Evolutionary conservation across 2,797 vertebrate genomes (phyloP).

Genomic region (Myotis myotis): DNA sequence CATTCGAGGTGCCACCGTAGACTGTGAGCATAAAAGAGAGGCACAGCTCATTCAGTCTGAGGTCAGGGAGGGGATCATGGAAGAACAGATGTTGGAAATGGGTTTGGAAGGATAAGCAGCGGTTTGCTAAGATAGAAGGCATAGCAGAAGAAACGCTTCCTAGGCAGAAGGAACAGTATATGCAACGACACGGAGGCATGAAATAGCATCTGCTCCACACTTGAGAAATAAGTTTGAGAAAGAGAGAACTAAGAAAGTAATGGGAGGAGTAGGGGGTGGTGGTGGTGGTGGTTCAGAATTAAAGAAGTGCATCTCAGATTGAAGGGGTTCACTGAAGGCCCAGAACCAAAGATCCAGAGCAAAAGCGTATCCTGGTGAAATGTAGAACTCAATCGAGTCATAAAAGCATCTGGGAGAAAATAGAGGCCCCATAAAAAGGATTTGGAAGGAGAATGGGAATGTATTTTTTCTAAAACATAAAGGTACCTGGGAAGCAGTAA

Average conservation of each 20-base stretch:
- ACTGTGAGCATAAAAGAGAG: not conserved
- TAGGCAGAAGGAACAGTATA: not conserved
- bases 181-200: not conserved
- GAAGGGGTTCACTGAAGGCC: not conserved
- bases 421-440: not conserved
- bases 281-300: not conserved
- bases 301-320: not conserved
- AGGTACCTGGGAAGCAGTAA: not conserved
- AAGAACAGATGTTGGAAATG: not conserved
- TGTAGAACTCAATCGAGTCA: not conserved
- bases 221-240: constrained; percentile 11
- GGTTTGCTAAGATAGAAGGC: not conserved
- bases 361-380: not conserved
- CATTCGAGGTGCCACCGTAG: not conserved
- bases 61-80: not conserved
- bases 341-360: not conserved
- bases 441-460: not conserved
- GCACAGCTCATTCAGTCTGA: not conserved
- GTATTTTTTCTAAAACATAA: constrained; percentile 11
- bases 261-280: no score
- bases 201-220: not conserved
- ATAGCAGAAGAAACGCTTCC: not conserved
- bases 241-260: constrained; percentile 15
- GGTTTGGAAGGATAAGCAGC: not conserved
- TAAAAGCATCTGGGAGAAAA: not conserved